phyloP scores from a whole-genome alignment of 2,797 vertebrate species.

The Melanotaenia maccullochi region DNA sequence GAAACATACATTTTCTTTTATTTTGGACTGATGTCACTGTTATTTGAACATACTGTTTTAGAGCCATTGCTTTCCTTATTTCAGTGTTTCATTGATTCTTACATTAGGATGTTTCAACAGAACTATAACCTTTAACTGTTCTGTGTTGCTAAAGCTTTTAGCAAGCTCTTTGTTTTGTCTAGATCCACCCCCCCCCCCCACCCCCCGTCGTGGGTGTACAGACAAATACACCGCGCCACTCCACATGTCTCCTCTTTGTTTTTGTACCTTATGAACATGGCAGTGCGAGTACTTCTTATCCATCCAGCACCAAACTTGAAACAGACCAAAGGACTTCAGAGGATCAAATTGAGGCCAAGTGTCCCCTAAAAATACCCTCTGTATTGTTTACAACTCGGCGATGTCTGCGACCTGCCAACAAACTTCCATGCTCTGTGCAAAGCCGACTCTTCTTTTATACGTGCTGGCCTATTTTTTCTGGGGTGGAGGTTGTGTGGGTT shows the following conservation, averaged over 20 bases:
- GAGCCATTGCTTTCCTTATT: constrained; percentile 26
- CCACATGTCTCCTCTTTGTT: constrained; percentile 30
- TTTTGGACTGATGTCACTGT: background rate
- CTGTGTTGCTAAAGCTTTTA: constrained; percentile 52
- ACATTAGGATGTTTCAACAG: constrained; percentile 31
- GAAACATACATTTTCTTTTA: background rate
- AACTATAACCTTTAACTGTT: constrained; percentile 9
- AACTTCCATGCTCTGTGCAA: constrained; percentile 56
- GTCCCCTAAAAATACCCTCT: constrained; percentile 69
- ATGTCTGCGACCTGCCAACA: constrained; percentile 68
- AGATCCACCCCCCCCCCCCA: constrained; percentile 1
- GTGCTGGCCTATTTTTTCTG: constrained; percentile 49
- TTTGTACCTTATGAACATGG: constrained; percentile 22
- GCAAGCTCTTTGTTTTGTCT: constrained; percentile 65
- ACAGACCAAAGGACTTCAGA: constrained; percentile 58
- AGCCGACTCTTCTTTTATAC: constrained; percentile 52
- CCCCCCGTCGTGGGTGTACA: background rate
- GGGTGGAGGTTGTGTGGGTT: constrained; percentile 61
- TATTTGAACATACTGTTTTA: constrained; percentile 13
- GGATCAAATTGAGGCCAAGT: constrained; percentile 65
- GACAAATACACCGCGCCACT: constrained; percentile 38
- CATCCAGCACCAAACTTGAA: constrained; percentile 45
- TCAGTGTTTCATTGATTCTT: constrained; percentile 44
- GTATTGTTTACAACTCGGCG: constrained; percentile 70
- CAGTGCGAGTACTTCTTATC: constrained; percentile 46